These are phyloP conservation scores for Proisotoma minuta DNA, from an alignment of 2,888 invertebrate genomes.

Conservation along the genomic window DNA sequence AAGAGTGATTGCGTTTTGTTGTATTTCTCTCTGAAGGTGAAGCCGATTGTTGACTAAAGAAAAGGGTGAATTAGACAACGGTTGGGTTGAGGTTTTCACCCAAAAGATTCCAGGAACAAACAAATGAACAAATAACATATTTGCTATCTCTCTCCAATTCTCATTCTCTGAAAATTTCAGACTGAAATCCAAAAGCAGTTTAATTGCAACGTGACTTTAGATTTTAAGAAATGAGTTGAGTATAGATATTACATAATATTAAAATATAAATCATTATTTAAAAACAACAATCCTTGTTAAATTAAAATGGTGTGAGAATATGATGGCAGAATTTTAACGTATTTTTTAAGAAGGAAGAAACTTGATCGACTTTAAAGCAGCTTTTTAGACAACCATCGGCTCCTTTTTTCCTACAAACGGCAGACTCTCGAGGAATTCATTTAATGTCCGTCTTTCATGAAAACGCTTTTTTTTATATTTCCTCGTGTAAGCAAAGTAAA, in stretches of 20 bases:
- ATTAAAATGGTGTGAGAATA: neutral
- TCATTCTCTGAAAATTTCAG: too few relatives aligned
- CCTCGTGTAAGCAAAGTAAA: slow-evolving; percentile 32
- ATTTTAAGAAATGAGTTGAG: too few relatives aligned
- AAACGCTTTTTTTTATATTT: slow-evolving; percentile 25
- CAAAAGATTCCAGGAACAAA: too few relatives aligned
- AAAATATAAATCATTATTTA: neutral
- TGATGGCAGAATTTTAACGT: neutral
- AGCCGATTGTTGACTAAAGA: slow-evolving; percentile 1
- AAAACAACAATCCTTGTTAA: neutral
- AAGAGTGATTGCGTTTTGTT: neutral
- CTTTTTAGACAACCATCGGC: neutral
- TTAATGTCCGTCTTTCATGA: slow-evolving; percentile 18
- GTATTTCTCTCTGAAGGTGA: neutral
- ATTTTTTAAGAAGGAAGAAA: neutral
- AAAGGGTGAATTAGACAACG: neutral
- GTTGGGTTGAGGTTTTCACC: slow-evolving; percentile 6
- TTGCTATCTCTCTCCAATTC: too few relatives aligned
- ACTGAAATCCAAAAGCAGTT: too few relatives aligned
- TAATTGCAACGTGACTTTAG: too few relatives aligned
- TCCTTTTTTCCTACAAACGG: neutral
- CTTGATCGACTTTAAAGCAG: slow-evolving; percentile 12
- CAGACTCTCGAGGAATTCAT: slow-evolving; percentile 3
- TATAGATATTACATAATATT: neutral
- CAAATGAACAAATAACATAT: too few relatives aligned